These are phyloP conservation scores for Dioctria rufipes DNA, from an alignment of 2,888 invertebrate species.

Conservation along the genomic window DNA sequence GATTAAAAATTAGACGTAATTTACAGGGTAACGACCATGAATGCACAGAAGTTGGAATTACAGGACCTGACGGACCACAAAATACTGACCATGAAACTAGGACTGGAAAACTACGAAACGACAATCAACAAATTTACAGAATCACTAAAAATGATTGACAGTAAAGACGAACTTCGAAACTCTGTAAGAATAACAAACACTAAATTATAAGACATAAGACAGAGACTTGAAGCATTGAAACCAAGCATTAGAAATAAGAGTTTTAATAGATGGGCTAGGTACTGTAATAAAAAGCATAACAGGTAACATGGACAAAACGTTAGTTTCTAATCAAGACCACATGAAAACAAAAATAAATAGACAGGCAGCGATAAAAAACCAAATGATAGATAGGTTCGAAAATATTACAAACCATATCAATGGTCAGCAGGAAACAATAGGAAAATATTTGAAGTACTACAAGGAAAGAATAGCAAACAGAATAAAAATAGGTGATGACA, in stretches of 20 bases:
- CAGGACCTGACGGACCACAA: too few species aligned
- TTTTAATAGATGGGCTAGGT: slow-evolving; percentile 28
- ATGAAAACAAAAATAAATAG: slow-evolving; percentile 47
- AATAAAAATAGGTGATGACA: too few species aligned
- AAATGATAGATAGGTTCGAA: slow-evolving; percentile 56
- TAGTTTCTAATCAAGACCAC: slow-evolving; percentile 31
- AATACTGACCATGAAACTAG: too few species aligned
- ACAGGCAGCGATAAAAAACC: slow-evolving; percentile 52
- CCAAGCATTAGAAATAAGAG: slow-evolving; percentile 15
- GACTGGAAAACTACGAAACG: too few species aligned
- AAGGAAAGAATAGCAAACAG: slow-evolving; percentile 49
- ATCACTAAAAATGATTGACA: too few species aligned
- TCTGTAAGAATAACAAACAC: slow-evolving; percentile 38
- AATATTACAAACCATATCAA: slow-evolving; percentile 59
- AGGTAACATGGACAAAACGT: slow-evolving; percentile 42
- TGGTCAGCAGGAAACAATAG: slow-evolving; percentile 54
- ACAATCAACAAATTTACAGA: too few species aligned
- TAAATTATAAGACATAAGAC: slow-evolving; percentile 32
- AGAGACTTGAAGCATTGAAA: slow-evolving; percentile 13
- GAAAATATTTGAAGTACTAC: slow-evolving; percentile 42
- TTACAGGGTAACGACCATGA: too few species aligned
- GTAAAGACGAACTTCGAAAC: slow-evolving; percentile 15
- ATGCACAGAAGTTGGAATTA: too few species aligned
- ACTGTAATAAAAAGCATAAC: slow-evolving; percentile 49
- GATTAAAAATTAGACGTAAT: too few species aligned